These are phyloP conservation scores for Apodemus agrarius DNA, from an alignment of 2,797 vertebrate species.

Conservation along the genomic window DNA sequence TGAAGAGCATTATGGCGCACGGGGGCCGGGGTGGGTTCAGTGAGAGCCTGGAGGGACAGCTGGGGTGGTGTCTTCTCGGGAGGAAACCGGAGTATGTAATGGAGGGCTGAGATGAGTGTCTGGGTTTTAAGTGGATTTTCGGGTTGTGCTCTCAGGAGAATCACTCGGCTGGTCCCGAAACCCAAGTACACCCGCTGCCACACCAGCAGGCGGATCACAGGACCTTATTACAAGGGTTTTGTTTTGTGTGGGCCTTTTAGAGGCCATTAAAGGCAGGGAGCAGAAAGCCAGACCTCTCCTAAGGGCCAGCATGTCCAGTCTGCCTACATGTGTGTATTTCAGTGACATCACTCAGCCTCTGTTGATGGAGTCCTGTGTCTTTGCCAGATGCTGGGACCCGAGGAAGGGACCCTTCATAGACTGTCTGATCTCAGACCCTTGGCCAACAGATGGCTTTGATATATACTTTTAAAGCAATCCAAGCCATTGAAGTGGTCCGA, in stretches of 20 bases:
- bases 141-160: background rate
- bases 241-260: background rate
- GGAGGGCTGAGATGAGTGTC: background rate
- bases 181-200: background rate
- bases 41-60: background rate
- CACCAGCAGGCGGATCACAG: background rate
- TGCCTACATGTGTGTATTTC: accelerated
- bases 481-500: background rate
- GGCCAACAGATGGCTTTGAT: background rate
- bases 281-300: background rate
- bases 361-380: background rate
- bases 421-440: background rate
- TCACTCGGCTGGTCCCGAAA: background rate
- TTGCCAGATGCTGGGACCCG: background rate
- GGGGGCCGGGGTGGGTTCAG: background rate
- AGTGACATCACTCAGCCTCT: accelerated
- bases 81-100: background rate
- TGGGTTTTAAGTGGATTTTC: too few species aligned
- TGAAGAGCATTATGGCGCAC: background rate
- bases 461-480: background rate
- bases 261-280: background rate
- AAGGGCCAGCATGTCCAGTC: accelerated
- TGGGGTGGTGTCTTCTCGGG: background rate
- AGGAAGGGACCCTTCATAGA: background rate
- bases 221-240: background rate